phyloP scores from a whole-genome alignment of 1,140 invertebrate species.

The Tetraneura akinire region DNA sequence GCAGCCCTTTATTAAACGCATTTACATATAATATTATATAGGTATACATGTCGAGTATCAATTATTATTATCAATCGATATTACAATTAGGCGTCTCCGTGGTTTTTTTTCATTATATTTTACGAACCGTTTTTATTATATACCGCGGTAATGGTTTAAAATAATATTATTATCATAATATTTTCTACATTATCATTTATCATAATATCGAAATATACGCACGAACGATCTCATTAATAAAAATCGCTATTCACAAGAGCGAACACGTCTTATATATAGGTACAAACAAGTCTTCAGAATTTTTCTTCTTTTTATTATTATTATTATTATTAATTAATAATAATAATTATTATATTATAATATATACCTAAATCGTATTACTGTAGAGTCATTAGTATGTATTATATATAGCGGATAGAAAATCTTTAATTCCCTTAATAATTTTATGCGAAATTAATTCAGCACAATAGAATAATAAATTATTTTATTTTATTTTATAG shows the following conservation, averaged over 20 bases:
- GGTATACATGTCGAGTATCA: not conserved
- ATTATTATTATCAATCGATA: not conserved
- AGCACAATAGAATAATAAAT: not conserved
- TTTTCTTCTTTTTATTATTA: not conserved
- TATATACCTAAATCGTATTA: too few species aligned
- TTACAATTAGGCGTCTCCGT: constrained; percentile 20
- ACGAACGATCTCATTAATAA: not conserved
- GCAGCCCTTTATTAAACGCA: too few species aligned
- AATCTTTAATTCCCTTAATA: not conserved
- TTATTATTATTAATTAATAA: too few species aligned
- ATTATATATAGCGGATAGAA: not conserved
- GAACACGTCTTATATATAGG: too few species aligned
- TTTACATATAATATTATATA: too few species aligned
- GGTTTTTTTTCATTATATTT: not conserved
- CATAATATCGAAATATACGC: too few species aligned
- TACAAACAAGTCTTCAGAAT: not conserved
- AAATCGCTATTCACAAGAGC: not conserved
- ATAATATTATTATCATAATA: not conserved
- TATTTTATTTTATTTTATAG: not conserved
- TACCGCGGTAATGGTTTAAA: not conserved
- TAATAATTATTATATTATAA: too few species aligned
- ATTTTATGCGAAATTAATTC: constrained; percentile 18
- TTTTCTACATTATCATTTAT: not conserved
- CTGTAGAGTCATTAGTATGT: too few species aligned
- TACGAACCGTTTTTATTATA: not conserved